phyloP scores from a whole-genome alignment of 2,113 vertebrate species.

The Paradisaea rubra region DNA sequence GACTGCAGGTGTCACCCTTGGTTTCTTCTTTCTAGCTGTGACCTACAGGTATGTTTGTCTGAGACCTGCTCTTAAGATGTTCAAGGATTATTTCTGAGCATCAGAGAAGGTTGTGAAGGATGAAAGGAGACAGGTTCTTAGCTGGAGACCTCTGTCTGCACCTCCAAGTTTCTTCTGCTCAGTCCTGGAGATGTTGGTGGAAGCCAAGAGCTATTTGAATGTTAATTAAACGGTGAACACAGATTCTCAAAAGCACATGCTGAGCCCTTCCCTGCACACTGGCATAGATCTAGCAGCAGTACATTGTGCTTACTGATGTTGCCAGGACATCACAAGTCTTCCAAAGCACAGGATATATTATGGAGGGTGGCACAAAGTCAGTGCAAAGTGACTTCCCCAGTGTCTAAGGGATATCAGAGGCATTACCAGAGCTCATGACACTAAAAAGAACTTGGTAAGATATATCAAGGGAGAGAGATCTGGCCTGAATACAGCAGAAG shows the following conservation, averaged over 20 bases:
- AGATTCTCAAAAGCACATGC: neutral
- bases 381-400: neutral
- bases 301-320: neutral
- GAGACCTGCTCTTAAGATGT: neutral
- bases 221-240: rapidly evolving
- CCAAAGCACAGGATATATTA: neutral
- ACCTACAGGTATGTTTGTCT: neutral
- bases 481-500: neutral
- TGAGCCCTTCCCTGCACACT: neutral
- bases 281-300: neutral
- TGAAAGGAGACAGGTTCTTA: neutral
- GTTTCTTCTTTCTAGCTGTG: neutral
- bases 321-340: neutral
- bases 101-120: neutral
- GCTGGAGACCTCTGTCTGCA: neutral
- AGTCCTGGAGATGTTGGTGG: neutral
- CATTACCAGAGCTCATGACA: neutral
- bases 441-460: neutral
- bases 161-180: neutral
- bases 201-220: neutral
- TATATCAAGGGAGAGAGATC: neutral
- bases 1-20: neutral
- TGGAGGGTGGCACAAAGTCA: neutral
- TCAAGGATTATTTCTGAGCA: neutral
- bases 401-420: neutral